Base-by-base conservation (phyloP, 92 coral and sea anemone species). In the Nematostella vectensis region DNA sequence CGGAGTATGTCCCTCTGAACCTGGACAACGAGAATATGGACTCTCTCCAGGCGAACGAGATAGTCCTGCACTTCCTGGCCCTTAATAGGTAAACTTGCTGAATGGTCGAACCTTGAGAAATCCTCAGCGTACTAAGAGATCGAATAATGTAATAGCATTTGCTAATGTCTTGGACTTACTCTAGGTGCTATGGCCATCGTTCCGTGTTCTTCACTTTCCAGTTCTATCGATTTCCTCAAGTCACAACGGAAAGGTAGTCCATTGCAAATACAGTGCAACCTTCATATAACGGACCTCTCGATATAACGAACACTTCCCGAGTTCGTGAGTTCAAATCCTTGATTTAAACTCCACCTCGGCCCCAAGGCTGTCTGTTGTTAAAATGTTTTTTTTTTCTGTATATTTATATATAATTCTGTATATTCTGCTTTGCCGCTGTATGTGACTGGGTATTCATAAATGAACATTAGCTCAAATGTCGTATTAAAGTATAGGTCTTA, bases 131-230 rank as follows among this genome's bases (percentile, higher is more conserved):
- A 33, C 15, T 33, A 6, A 33, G 40, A 33, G 40, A 47, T 47
- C 6, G 19, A 47, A 15, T 47, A n/a, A 15, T 33, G 40, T 33
- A 33, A 33, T 61, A 20, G 15, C 50, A 11, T 65, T 25, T 23
- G 22, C 27, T 55, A 57, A 1, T 38, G 37, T 26, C 6, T 54
- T 11, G 29, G 17, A 11, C 9, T 3, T 11, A 2, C 47, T 74
- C 20, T 25, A 88, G 96, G 64, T 93, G 88, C 55, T 86, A 76
- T 66, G 72, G 63, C 37, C 94, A 93, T 74, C 82, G 86, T 19
- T 82, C 88, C 6, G 84, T 88, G 20, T 93, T 93, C 59, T 87
- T 93, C 78, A 86, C 99, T 2, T 93, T 86, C 65, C 98, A 91
- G 67, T 91, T 91, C 42, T 91, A 85, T 53, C 82, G 95, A 20